phyloP scores from a whole-genome alignment of 2,797 vertebrate genomes.

The Limosa lapponica region DNA sequence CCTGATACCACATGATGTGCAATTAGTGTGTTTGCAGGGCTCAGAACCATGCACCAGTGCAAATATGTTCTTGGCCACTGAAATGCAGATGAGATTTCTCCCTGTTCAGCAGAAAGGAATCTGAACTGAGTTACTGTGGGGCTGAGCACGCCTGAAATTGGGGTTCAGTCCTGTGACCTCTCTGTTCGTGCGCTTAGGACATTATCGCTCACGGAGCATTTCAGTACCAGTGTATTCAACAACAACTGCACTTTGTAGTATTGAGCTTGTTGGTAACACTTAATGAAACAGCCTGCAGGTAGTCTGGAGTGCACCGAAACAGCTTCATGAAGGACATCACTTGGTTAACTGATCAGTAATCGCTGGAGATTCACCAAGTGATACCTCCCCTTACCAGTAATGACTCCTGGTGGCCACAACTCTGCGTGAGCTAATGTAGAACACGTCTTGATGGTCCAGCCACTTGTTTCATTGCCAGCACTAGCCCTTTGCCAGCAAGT shows the following conservation, averaged over 20 bases:
- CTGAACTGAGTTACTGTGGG: background rate
- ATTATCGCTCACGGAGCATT: rapidly evolving
- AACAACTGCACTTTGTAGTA: background rate
- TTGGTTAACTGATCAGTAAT: background rate
- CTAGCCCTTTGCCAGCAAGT: background rate
- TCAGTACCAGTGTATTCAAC: rapidly evolving
- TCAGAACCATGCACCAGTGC: background rate
- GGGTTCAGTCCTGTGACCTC: background rate
- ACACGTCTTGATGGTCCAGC: background rate
- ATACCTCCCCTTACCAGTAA: background rate
- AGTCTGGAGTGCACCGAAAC: background rate
- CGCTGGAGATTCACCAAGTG: background rate
- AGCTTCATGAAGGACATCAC: background rate
- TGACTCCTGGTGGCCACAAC: background rate
- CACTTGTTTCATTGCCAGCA: background rate
- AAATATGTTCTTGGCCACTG: background rate
- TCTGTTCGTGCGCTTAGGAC: background rate
- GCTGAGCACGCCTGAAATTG: background rate
- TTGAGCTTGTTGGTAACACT: background rate
- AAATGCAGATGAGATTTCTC: background rate
- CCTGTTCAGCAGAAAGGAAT: background rate
- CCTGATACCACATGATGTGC: background rate
- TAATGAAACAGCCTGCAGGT: background rate
- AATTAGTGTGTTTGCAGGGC: background rate
- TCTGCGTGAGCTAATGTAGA: background rate